Conservation (phyloP, 2,113 vertebrate genomes). For the Illadopsis cleaveri region DNA sequence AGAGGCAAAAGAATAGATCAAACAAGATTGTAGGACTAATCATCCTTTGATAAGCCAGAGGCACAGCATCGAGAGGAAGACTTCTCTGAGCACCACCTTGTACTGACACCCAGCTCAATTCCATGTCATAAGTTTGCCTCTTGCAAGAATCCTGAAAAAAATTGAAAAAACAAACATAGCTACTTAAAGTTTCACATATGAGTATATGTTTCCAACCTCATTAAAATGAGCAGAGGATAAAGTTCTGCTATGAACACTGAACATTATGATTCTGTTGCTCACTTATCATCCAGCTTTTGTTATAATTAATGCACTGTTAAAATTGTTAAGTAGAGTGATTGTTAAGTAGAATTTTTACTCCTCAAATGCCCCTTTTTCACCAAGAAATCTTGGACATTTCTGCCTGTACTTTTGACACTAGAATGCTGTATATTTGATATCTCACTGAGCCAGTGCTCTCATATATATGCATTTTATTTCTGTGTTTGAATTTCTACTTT, state of each 20-base stretch:
- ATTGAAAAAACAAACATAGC: conserved; percentile 70
- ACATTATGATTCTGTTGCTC: conserved; percentile 61
- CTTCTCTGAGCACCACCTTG: conserved; percentile 64
- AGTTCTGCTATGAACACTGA: conserved; percentile 63
- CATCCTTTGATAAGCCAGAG: conserved; percentile 65
- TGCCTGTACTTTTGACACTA: conserved; percentile 72
- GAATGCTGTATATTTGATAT: conserved; percentile 76
- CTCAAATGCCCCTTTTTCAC: conserved; percentile 63
- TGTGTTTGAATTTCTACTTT: conserved; percentile 77
- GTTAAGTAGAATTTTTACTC: conserved; percentile 70
- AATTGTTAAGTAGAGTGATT: conserved; percentile 61
- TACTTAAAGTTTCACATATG: conserved; percentile 76
- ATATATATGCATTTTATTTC: conserved; percentile 76
- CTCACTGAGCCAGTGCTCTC: conserved; percentile 73
- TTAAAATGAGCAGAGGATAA: conserved; percentile 65
- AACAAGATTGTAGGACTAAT: conserved; percentile 62
- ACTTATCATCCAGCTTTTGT: conserved; percentile 67
- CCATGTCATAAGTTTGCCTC: conserved; percentile 78
- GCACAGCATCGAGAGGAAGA: conserved; percentile 63
- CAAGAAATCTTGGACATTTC: conserved; percentile 71
- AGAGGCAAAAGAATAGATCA: conserved; percentile 91
- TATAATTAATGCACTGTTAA: conserved; percentile 73
- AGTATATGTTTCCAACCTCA: conserved; percentile 76
- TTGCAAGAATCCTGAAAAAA: conserved; percentile 75
- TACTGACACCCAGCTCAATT: conserved; percentile 65